Percentiles rank a stretch among this genome's conserved stretches.
Conservation (phyloP, 2,888 invertebrate species). For the Cosmia trapezina region DNA sequence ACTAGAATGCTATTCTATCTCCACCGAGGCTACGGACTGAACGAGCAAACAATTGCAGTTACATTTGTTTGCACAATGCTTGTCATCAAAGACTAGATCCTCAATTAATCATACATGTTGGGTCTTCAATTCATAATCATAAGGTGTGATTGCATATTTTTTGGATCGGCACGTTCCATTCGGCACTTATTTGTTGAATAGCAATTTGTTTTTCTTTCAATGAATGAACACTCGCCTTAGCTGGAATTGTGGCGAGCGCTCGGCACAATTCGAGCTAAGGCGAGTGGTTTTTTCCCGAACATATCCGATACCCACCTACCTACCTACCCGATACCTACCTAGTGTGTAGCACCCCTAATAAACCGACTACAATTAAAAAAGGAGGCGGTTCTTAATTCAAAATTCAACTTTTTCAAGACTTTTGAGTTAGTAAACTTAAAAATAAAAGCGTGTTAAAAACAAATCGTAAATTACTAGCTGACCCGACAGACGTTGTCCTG, state of each 20-base stretch:
- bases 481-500: too few species aligned
- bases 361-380: neutral
- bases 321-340: too few species aligned
- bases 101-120: neutral
- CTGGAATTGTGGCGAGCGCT: too few species aligned
- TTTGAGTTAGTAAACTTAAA: too few species aligned
- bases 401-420: too few species aligned
- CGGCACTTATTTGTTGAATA: neutral
- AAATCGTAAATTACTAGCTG: too few species aligned
- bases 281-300: too few species aligned
- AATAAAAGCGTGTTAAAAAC: too few species aligned
- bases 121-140: neutral
- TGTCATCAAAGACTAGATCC: neutral
- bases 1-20: neutral
- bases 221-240: too few species aligned
- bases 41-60: conserved; percentile 4
- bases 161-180: neutral
- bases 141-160: neutral
- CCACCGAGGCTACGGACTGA: neutral
- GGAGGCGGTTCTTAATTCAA: too few species aligned
- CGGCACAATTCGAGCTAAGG: too few species aligned
- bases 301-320: too few species aligned
- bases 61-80: conserved; percentile 1
- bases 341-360: neutral
- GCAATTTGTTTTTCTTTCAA: neutral